Conservation (phyloP, 2,797 vertebrate genomes). For the Silurus aristotelis region DNA sequence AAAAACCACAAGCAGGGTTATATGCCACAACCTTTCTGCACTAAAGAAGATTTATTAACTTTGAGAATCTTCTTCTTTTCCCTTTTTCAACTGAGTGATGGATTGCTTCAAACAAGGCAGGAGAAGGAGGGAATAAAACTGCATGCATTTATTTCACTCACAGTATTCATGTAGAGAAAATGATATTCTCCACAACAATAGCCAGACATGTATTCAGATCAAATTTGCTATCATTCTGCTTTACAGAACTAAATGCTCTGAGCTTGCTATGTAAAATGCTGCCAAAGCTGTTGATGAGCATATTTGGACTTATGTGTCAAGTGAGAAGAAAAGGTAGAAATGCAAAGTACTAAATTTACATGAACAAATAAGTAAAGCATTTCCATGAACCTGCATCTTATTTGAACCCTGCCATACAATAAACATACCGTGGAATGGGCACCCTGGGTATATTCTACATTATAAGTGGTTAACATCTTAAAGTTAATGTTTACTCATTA, state of each 20-base stretch:
- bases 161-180: neutral
- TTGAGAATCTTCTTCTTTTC: neutral
- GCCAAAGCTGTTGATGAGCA: neutral
- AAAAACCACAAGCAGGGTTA: neutral
- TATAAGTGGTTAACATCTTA: neutral
- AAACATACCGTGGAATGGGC: neutral
- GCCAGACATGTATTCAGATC: neutral
- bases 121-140: slow-evolving; percentile 5
- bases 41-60: slow-evolving; percentile 28
- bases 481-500: neutral
- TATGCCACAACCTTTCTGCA: slow-evolving; percentile 4
- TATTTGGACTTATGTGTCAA: neutral
- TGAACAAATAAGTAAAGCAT: neutral
- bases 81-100: neutral
- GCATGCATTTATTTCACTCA: slow-evolving; percentile 17
- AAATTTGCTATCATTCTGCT: slow-evolving; percentile 8
- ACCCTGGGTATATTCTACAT: neutral
- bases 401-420: neutral
- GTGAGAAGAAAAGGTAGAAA: neutral
- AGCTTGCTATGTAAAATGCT: neutral
- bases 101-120: slow-evolving; percentile 18
- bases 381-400: neutral
- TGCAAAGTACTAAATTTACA: neutral
- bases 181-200: neutral
- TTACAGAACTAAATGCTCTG: neutral